Evolutionary conservation across 1,140 invertebrate species (phyloP).

Genomic region (Drosophila fuyamai): DNA sequence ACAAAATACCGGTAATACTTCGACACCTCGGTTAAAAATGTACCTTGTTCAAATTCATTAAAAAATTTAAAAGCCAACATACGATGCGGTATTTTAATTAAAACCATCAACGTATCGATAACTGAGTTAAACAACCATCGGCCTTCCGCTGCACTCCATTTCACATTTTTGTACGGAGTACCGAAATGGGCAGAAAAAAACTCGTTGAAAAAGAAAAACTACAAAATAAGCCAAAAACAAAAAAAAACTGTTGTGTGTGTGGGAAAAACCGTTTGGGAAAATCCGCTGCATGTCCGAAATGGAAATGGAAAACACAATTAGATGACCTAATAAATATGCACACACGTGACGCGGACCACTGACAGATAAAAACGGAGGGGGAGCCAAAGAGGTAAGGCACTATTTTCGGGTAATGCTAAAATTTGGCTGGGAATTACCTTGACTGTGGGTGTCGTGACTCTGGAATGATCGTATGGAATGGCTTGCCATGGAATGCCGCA

Average conservation of each 20-base stretch:
- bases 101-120: slow-evolving; percentile 23
- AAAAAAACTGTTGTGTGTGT: slow-evolving; percentile 25
- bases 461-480: slow-evolving; percentile 23
- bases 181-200: slow-evolving; percentile 41
- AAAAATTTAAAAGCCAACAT: background rate
- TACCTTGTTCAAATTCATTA: no score
- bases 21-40: no score
- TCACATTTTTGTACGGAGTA: slow-evolving; percentile 18
- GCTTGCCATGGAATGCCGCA: slow-evolving; percentile 12
- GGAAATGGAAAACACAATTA: slow-evolving; percentile 83
- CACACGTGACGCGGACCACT: slow-evolving; percentile 52
- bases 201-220: slow-evolving; percentile 22
- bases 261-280: slow-evolving; percentile 76
- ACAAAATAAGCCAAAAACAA: slow-evolving; percentile 12
- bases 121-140: slow-evolving; percentile 26
- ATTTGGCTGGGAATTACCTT: slow-evolving; percentile 80
- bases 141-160: slow-evolving; percentile 26
- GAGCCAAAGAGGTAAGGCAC: slow-evolving; percentile 43
- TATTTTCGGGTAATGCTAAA: slow-evolving; percentile 71
- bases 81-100: slow-evolving; percentile 11
- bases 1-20: no score
- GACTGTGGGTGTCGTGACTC: slow-evolving; percentile 69
- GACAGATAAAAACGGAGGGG: slow-evolving; percentile 34
- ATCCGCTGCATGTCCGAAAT: slow-evolving; percentile 54
- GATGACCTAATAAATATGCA: slow-evolving; percentile 82